phyloP scores from a whole-genome alignment of 2,888 invertebrate species.

The Sthenelais limicola region DNA sequence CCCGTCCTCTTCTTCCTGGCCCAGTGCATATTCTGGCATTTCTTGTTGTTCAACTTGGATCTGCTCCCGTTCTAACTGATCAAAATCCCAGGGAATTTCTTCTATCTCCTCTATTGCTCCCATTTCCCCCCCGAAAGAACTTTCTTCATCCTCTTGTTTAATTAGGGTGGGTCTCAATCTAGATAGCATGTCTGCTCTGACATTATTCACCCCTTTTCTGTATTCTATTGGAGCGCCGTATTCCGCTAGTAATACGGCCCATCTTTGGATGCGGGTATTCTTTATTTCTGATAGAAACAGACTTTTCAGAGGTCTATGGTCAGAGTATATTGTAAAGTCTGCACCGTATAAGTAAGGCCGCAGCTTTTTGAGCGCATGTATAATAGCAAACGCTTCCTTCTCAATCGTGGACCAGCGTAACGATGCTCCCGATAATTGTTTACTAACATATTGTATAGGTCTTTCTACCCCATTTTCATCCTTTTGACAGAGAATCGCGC shows the following conservation, averaged over 20 bases:
- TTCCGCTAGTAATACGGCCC: constrained; percentile 47
- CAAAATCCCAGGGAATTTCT: neutral
- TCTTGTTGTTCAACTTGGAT: neutral
- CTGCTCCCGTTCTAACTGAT: neutral
- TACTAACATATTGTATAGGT: constrained; percentile 37
- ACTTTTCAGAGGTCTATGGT: constrained; percentile 42
- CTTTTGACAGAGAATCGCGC: constrained; percentile 30
- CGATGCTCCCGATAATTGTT: constrained; percentile 23
- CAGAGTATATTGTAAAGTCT: constrained; percentile 25
- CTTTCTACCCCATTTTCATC: constrained; percentile 18
- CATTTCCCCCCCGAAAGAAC: no score
- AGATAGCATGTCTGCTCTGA: constrained; percentile 42
- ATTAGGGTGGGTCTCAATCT: neutral
- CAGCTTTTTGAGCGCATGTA: constrained; percentile 31
- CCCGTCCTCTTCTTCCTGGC: neutral
- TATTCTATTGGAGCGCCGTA: constrained; percentile 45
- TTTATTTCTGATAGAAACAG: constrained; percentile 41
- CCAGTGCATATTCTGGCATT: constrained; percentile 15
- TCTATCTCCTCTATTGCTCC: neutral
- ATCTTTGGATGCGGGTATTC: constrained; percentile 46
- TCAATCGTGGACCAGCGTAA: constrained; percentile 24
- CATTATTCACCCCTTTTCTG: constrained; percentile 38
- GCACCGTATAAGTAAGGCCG: constrained; percentile 42
- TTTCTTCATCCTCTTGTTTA: neutral
- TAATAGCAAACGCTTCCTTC: constrained; percentile 35